These are phyloP conservation scores for Dicentrarchus labrax DNA, from an alignment of 2,113 vertebrate species.

Conservation along the genomic window DNA sequence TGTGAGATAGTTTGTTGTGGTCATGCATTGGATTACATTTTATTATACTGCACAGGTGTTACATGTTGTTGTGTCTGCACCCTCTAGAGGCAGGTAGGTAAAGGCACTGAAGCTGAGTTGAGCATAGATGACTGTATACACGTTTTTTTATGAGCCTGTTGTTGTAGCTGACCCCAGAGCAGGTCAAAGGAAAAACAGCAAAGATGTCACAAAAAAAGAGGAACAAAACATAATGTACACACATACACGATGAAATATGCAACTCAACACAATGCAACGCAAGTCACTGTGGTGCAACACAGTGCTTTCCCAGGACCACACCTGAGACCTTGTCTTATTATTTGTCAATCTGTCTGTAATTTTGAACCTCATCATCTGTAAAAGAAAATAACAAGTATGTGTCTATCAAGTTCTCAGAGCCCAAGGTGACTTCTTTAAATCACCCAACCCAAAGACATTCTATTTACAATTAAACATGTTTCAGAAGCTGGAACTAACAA, in stretches of 20 bases:
- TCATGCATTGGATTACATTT: conserved; percentile 10
- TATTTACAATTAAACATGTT: neutral
- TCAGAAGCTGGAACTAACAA: neutral
- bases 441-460: neutral
- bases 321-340: neutral
- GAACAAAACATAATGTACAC: neutral
- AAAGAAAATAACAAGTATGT: too few relatives aligned
- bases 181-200: neutral
- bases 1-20: neutral
- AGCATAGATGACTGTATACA: neutral
- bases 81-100: neutral
- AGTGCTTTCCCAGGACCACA: neutral
- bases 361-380: too few relatives aligned
- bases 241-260: neutral
- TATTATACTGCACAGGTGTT: neutral
- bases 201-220: neutral
- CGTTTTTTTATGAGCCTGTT: neutral
- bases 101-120: neutral
- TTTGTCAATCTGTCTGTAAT: neutral
- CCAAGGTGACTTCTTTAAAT: neutral
- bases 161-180: neutral
- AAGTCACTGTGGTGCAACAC: neutral
- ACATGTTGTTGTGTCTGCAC: neutral
- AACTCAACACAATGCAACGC: neutral
- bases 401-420: neutral